These are phyloP conservation scores for Pelosia muscerda DNA, from an alignment of 2,888 invertebrate genomes.

Conservation along the genomic window DNA sequence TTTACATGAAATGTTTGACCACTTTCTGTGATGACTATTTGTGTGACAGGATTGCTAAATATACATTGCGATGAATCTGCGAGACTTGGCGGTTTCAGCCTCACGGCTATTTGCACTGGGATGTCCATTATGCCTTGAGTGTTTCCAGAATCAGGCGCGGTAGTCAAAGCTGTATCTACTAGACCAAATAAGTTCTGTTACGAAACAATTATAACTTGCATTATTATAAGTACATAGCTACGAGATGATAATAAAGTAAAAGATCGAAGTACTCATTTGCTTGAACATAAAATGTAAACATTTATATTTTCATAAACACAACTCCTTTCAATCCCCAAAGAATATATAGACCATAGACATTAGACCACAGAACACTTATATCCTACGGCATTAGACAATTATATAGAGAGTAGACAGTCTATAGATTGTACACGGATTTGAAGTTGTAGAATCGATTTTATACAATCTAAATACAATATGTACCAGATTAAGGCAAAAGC, in stretches of 20 bases:
- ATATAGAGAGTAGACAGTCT: too few species aligned
- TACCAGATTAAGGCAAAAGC: too few species aligned
- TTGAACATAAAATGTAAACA: neutral
- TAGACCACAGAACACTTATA: too few species aligned
- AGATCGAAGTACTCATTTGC: neutral
- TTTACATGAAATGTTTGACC: constrained; percentile 86
- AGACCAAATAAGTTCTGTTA: neutral
- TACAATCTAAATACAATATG: too few species aligned
- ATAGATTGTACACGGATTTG: too few species aligned
- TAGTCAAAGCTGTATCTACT: neutral
- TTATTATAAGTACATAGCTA: neutral
- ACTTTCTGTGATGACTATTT: constrained; percentile 87
- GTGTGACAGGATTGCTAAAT: constrained; percentile 87
- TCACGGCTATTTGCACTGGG: constrained; percentile 90
- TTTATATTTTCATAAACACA: neutral
- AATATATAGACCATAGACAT: too few species aligned
- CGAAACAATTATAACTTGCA: neutral
- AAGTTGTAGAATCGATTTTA: too few species aligned
- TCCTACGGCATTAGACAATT: too few species aligned
- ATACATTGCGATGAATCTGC: constrained; percentile 86
- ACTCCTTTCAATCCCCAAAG: too few species aligned
- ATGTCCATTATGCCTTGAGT: constrained; percentile 87
- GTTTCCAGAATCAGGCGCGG: neutral
- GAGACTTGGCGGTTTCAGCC: constrained; percentile 88
- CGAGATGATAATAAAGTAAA: neutral